Conservation (phyloP, 1,140 invertebrate genomes). For the Cyclina sinensis region DNA sequence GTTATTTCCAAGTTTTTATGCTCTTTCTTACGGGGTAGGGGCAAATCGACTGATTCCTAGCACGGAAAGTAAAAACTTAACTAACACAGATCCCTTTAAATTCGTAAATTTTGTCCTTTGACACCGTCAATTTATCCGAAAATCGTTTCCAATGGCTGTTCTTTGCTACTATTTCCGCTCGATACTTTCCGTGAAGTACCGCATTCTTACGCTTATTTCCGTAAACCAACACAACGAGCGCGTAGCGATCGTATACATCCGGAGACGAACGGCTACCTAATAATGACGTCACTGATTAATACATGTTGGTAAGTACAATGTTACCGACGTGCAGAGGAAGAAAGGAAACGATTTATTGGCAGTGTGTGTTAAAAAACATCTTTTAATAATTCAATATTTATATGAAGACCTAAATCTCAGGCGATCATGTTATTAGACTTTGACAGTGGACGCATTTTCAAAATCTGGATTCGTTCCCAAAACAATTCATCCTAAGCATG, state of each 20-base stretch:
- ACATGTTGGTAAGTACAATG: background rate
- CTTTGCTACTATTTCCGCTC: constrained; percentile 64
- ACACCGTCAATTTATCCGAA: constrained; percentile 63
- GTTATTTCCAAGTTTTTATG: background rate
- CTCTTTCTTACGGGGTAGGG: background rate
- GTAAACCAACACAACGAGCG: constrained; percentile 66
- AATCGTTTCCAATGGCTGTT: constrained; percentile 75
- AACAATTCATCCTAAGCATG: no score
- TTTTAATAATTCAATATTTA: no score
- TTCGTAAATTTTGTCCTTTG: constrained; percentile 44
- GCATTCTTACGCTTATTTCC: constrained; percentile 55
- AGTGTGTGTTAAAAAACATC: no score
- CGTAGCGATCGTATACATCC: constrained; percentile 10
- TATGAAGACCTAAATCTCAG: no score
- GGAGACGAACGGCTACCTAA: constrained; percentile 20
- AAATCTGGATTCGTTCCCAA: no score
- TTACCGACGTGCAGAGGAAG: background rate
- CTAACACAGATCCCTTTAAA: background rate
- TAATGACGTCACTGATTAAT: constrained; percentile 58
- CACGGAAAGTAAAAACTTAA: background rate
- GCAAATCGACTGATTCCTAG: background rate
- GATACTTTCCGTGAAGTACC: constrained; percentile 48
- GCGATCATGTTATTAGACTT: no score
- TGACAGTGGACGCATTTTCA: no score
- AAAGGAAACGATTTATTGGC: no score